Evolutionary conservation across 1,140 invertebrate genomes (phyloP), one percentile per base, ranked within the genome.

Genomic region (Mamestra configurata): DNA sequence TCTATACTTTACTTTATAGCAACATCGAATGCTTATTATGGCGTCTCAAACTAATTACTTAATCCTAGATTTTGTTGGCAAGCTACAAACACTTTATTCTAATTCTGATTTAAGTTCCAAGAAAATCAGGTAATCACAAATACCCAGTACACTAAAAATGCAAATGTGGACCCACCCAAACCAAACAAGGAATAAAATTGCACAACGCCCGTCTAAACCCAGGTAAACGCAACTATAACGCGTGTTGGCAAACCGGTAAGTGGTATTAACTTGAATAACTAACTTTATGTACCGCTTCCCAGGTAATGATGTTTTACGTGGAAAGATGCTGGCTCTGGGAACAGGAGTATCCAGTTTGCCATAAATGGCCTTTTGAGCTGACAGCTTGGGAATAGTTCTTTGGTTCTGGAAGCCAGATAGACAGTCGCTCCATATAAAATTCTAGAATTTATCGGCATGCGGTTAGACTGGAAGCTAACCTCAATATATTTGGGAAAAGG

Each of bases 131-230:
- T 40, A 64, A 59, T 13, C 20, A 22, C 53, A 64, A 31, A 11
- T 37, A 64, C 3, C 18, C 18, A 64, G 7, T 64, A 20, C 43
- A n/a, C 31, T 37, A 35, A 20, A 64, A 64, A 64, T 64, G 31
- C 35, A 20, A 64, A 64, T 64, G n/a, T 18, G n/a, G 59, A 37
- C 59, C 35, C 35, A 20, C 31, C 59, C 59, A 35, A 64, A 40
- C 59, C 18, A 35, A 46, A 22, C 20, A 20, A 24, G 37, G 11
- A 15, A 40, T 40, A 43, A 68, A 66, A 35, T 68, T 68, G 64
- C 64, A 68, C 64, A 68, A 49, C n/a, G 35, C 35, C 22, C 64
- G 20, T 68, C 64, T 68, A 43, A 68, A 27, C 64, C 35, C 35
- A 46, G 13, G 40, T 68, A 68, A 64, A 35, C 37, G 64, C 64